Base-by-base conservation (phyloP, 2,888 invertebrate species). In the Suillia variegata region DNA sequence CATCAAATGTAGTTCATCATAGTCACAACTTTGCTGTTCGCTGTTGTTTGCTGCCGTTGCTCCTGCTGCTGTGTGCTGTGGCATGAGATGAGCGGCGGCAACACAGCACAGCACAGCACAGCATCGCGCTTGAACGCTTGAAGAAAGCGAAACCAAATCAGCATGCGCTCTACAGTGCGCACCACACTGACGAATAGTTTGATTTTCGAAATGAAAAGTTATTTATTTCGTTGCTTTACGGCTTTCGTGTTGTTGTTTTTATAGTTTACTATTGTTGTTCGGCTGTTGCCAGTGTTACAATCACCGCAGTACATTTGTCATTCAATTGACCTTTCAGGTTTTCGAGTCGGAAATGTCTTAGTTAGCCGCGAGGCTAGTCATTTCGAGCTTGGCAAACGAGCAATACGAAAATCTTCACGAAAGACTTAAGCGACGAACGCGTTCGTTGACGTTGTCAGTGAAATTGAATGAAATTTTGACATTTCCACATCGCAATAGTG, bases 1-100 rank as follows among this genome's bases (percentile, higher is more conserved):
- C 65, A 67, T 68, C 65, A 66, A 68, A 68, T 66, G 62, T 67
- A 67, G 68, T 68, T 62, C 68, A 68, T 67, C 65, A 67, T 64
- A 66, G 68, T 64, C 67, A 66, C 64, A 65, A 38, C 38, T n/a
- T n/a, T n/a, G n/a, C n/a, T n/a, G n/a, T n/a, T n/a, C n/a, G n/a
- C n/a, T n/a, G n/a, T n/a, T n/a, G n/a, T n/a, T n/a, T n/a, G n/a
- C n/a, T n/a, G n/a, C n/a, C n/a, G n/a, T n/a, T n/a, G 31, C 6
- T 12, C 31, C 6, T 12, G 31, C 31, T 31, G 31, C 31, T 31
- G 31, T 6, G 31, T 31, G 31, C 31, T n/a, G n/a, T n/a, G n/a
- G n/a, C n/a, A 31, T 31, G 31, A 6, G 31, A 6, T 31, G 31
- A 8, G 31, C 6, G 31, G 31, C 6, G 31, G 31, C 31, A 31